A percentile compares a stretch with the other conserved stretches of the same genome.
Evolutionary conservation across 2,888 invertebrate genomes (phyloP).

Genomic region (Frankliniella fusca): DNA sequence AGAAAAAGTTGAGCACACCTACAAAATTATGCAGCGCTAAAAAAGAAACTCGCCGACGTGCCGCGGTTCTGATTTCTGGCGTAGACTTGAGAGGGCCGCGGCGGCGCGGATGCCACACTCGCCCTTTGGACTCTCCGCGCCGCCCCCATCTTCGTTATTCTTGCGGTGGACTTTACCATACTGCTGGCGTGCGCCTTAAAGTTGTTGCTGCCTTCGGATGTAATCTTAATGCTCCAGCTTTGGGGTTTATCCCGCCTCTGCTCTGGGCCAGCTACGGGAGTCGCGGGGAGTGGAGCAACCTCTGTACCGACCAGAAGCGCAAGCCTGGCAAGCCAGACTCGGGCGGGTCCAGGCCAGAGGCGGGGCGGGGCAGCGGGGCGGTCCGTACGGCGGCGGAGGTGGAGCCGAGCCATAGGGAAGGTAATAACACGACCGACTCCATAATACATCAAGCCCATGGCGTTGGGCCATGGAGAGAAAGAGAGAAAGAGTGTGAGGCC

Average conservation of each 20-base stretch:
- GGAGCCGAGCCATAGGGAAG: not conserved
- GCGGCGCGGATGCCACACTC: too few species aligned
- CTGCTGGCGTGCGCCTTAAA: not conserved
- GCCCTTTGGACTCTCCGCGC: too few species aligned
- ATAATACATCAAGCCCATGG: conserved; percentile 8
- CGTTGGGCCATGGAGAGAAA: not conserved
- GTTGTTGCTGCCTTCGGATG: not conserved
- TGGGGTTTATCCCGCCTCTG: too few species aligned
- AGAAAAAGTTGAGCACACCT: too few species aligned
- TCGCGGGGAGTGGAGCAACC: too few species aligned
- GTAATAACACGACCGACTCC: not conserved
- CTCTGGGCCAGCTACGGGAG: too few species aligned
- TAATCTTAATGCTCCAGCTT: not conserved
- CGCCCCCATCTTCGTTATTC: too few species aligned
- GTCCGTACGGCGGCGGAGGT: not conserved
- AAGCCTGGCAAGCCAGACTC: too few species aligned
- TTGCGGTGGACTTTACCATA: too few species aligned
- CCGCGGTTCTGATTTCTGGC: not conserved
- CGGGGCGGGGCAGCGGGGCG: not conserved
- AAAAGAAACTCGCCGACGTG: not conserved
- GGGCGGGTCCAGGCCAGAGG: not conserved
- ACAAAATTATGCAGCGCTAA: too few species aligned
- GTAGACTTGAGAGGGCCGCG: not conserved
- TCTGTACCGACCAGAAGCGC: too few species aligned
- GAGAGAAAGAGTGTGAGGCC: not conserved